Evolutionary conservation across 1,140 invertebrate species (phyloP), one percentile per base, ranked within the genome.

Genomic region (Monomorium pharaonis): DNA sequence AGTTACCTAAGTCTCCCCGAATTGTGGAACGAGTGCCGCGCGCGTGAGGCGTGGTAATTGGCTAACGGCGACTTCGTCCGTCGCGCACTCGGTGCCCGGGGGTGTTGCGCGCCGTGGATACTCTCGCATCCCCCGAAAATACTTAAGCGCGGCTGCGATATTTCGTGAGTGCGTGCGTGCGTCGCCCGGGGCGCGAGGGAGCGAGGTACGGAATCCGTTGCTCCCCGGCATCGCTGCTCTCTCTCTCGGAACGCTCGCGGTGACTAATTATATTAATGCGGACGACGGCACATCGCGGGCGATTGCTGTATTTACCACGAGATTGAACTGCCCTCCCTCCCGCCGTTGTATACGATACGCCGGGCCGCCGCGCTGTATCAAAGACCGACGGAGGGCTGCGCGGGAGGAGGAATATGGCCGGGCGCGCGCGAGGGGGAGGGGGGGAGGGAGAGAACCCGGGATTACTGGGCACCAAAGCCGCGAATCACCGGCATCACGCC

Each of bases 191-290:
- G 78, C 72, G 63, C 37, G 51, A 27, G n/a, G n/a, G n/a, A n/a
- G 65, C 37, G 51, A 21, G 54, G 18, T n/a, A 10, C 21, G 54
- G 54, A 88, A 81, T 77, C 87, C 84, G 81, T n/a, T n/a, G n/a
- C 88, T 88, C 85, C 81, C 80, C 67, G 87, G 76, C 87, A 89
- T 85, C 86, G 91, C 90, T n/a, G n/a, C n/a, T n/a, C n/a, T n/a
- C n/a, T 92, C 91, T 92, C 91, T 91, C 88, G 87, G 89, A 70
- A 12, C 91, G 92, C 93, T 94, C 92, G 94, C 94, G 95, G 94
- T 95, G 92, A 95, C 94, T 95, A 95, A 95, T 95, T 95, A 95
- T 94, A 95, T 95, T 95, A 95, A 95, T 95, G 92, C 93, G 92
- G 92, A 92, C 92, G 92, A 92, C 92, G 91, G 92, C 92, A 93